A percentile compares a stretch with the other conserved stretches of the same genome.
Evolutionary conservation across 2,888 invertebrate genomes (phyloP).

Genomic region (Eristalis intricaria): DNA sequence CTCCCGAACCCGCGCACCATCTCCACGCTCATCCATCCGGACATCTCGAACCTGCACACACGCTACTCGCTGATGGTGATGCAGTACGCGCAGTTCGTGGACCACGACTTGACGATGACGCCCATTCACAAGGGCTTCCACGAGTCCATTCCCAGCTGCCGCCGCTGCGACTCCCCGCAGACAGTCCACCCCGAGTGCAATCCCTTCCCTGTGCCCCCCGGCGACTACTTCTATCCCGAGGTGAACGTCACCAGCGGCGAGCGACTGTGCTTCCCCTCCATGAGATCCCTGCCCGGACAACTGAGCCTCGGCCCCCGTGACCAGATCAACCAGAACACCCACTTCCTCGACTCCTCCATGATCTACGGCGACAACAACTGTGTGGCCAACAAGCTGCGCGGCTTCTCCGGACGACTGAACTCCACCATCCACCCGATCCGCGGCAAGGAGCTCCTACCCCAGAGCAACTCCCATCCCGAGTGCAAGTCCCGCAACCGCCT

Average conservation of each 20-base stretch:
- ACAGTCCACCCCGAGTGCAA: constrained; percentile 96
- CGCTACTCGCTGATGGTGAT: constrained; percentile 95
- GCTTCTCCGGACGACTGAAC: constrained; percentile 91
- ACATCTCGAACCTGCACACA: constrained; percentile 93
- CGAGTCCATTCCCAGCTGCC: constrained; percentile 94
- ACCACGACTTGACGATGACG: constrained; percentile 97
- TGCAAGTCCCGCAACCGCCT: constrained; percentile 92
- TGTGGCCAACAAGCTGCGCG: constrained; percentile 88
- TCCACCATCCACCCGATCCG: constrained; percentile 88
- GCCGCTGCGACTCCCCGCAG: constrained; percentile 92
- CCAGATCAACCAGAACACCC: constrained; percentile 96
- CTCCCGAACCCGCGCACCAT: constrained; percentile 93
- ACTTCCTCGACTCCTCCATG: constrained; percentile 92
- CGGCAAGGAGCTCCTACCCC: constrained; percentile 90
- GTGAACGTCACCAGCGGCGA: constrained; percentile 92
- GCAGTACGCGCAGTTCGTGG: constrained; percentile 97
- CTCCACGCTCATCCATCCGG: constrained; percentile 94
- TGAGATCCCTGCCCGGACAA: constrained; percentile 96
- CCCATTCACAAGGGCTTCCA: constrained; percentile 95
- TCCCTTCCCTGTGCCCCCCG: constrained; percentile 93
- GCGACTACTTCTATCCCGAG: constrained; percentile 95
- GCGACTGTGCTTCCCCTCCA: constrained; percentile 95
- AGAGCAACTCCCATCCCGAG: constrained; percentile 90
- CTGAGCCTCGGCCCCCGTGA: constrained; percentile 93
- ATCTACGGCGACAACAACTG: constrained; percentile 95